Percentiles rank a stretch among this genome's conserved stretches.
Evolutionary conservation across 2,888 invertebrate genomes (phyloP).

Genomic region (Orchestes rusci): DNA sequence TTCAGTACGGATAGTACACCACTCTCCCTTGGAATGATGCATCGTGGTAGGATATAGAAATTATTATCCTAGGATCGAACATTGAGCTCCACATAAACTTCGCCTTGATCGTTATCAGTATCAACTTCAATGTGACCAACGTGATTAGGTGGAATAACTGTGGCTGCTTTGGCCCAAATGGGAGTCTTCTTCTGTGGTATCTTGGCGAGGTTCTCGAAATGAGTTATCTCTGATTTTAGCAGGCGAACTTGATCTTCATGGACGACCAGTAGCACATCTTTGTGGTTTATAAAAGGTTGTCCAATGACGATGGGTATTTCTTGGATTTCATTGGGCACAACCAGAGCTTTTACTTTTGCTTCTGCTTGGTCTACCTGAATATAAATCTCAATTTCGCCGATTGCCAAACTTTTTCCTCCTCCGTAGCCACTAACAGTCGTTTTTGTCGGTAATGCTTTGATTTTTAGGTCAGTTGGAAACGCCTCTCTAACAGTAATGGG

Average conservation of each 20-base stretch:
- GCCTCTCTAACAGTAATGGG: neutral
- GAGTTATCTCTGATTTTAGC: neutral
- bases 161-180: neutral
- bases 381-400: neutral
- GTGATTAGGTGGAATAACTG: neutral
- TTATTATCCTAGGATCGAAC: neutral
- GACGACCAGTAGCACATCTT: neutral
- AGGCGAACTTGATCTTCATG: neutral
- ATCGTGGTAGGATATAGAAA: neutral
- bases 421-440: neutral
- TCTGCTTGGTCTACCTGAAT: neutral
- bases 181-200: neutral
- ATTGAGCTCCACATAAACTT: neutral
- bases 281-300: neutral
- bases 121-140: neutral
- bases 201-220: neutral
- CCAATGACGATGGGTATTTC: neutral
- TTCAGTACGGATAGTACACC: neutral
- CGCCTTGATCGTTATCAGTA: neutral
- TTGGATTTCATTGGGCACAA: neutral
- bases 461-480: neutral
- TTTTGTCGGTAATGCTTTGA: neutral
- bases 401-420: neutral
- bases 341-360: neutral
- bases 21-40: neutral